phyloP scores from a whole-genome alignment of 2,113 vertebrate genomes.

The Antigone vipio region DNA sequence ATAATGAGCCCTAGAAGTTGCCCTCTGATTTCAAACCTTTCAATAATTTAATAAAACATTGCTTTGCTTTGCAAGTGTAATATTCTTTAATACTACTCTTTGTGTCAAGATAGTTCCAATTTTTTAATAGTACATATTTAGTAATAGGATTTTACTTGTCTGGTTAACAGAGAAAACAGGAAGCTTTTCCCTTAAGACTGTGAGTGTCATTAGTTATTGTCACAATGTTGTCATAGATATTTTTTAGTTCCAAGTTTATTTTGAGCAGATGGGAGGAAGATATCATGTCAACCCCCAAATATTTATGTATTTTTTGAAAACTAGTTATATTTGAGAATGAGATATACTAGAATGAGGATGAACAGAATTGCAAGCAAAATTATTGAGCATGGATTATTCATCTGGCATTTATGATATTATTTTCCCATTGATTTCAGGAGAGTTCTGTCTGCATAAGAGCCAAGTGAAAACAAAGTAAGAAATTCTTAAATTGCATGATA shows the following conservation, averaged over 20 bases:
- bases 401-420: neutral
- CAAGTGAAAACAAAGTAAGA: neutral
- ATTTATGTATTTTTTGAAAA: conserved; percentile 4
- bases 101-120: neutral
- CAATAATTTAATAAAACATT: neutral
- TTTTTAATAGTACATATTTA: neutral
- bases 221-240: neutral
- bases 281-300: neutral
- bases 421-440: neutral
- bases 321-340: neutral
- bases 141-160: neutral
- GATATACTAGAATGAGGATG: neutral
- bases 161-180: neutral
- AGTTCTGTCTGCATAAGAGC: neutral
- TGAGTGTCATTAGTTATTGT: conserved; percentile 14
- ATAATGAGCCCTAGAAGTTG: neutral
- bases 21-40: neutral
- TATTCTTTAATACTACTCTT: neutral
- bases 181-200: neutral
- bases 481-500: neutral
- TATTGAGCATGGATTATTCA: neutral
- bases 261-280: conserved; percentile 42
- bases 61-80: neutral
- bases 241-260: conserved; percentile 38
- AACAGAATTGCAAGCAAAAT: neutral